These are phyloP conservation scores for Chrosomus eos DNA, from an alignment of 2,797 vertebrate species.

Conservation along the genomic window DNA sequence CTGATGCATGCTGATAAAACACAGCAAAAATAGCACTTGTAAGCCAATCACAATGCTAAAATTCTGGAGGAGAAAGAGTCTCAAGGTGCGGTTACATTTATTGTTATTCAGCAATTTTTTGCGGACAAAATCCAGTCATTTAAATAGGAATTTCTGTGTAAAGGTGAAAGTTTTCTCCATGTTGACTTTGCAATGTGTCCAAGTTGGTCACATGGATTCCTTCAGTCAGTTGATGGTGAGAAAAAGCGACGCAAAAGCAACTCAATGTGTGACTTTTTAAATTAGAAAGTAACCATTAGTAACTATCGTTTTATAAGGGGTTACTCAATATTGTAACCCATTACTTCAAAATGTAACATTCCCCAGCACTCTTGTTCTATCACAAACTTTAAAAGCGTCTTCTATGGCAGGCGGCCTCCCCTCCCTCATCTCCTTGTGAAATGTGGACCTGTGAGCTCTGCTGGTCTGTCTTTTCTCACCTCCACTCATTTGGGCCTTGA, in stretches of 20 bases:
- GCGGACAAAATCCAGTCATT: not conserved
- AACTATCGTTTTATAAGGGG: not conserved
- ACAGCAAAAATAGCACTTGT: not conserved
- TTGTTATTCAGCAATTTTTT: not conserved
- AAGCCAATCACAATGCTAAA: not conserved
- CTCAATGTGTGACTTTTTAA: not conserved
- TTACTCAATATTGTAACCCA: not conserved
- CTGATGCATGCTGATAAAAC: not conserved
- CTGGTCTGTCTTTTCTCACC: constrained; percentile 66
- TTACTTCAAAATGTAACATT: not conserved
- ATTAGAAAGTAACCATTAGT: not conserved
- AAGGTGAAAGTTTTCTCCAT: not conserved
- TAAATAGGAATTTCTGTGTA: not conserved
- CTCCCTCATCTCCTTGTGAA: constrained; percentile 45
- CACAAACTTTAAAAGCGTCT: constrained; percentile 47
- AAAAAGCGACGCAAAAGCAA: not conserved
- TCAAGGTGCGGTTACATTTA: not conserved
- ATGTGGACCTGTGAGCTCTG: constrained; percentile 50
- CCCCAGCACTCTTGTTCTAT: constrained; percentile 32
- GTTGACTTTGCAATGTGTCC: not conserved
- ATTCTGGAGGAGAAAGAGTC: not conserved
- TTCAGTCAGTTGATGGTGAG: not conserved
- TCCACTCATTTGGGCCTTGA: constrained; percentile 64
- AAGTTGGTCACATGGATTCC: not conserved
- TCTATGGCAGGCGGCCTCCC: constrained; percentile 27